Base-by-base conservation (phyloP, 2,797 vertebrate genomes). In the Oreochromis mossambicus region DNA sequence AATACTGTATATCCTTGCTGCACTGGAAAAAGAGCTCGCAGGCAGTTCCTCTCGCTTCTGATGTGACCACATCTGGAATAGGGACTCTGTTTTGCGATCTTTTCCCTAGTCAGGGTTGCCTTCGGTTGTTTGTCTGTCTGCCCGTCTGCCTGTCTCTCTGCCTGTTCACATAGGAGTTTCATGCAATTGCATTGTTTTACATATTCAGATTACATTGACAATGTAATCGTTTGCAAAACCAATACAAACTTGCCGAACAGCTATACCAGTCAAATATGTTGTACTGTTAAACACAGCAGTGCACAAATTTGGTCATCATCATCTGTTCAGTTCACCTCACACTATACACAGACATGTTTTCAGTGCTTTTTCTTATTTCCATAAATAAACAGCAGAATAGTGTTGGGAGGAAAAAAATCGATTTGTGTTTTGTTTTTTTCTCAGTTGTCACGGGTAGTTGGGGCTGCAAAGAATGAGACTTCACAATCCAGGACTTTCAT, bases 401-500 rank as follows among this genome's bases (percentile, higher is more conserved):
- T 34, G 10, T n/a, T 50, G 26, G 26, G 1, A 50, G 24, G 36
- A 2, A 48, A 58, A 43, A n/a, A 2, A 24, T n/a, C 0, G 1
- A 29, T 70, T 41, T 55, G 4, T 63, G 12, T 24, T 12, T 58
- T 43, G 5, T 68, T 29, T 90, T 79, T 88, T 86, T 61, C 92
- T 70, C 86, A 99, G 98, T 96, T 98, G 88, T 97, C 96, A 80
- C 96, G 95, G 83, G 93, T 97, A 77, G 94, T 97, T 84, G 97
- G 97, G 87, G 96, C 95, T 63, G 91, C 98, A 87, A 97, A 92
- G 93, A 96, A 78, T 86, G 96, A 96, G 91, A 93, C 95, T 91
- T 95, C 97, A 91, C 96, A 96, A 91, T 95, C 96, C 90, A 96
- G 95, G 96, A 95, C 91, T 34, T 97, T 97, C 94, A 93, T 95